phyloP scores from a whole-genome alignment of 2,113 vertebrate genomes.

The Aptenodytes forsteri region DNA sequence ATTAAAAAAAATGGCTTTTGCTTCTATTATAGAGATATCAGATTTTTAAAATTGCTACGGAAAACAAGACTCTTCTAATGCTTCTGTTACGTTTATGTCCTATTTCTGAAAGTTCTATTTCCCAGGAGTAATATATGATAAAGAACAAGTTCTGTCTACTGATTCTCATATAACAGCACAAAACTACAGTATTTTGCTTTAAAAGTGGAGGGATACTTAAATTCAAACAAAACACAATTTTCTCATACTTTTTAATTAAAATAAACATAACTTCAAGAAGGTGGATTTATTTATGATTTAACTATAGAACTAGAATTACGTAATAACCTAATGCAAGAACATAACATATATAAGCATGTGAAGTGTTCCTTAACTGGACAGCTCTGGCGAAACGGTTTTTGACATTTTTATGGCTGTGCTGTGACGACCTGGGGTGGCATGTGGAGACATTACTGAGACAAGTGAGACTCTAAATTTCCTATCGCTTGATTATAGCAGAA shows the following conservation, averaged over 20 bases:
- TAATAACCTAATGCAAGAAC: not conserved
- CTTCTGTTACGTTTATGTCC: not conserved
- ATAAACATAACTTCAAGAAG: not conserved
- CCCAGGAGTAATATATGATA: not conserved
- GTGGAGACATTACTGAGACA: not conserved
- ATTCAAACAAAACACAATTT: not conserved
- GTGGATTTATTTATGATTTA: not conserved
- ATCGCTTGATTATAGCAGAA: not conserved
- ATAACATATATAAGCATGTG: rapidly evolving
- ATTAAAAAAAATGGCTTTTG: not conserved
- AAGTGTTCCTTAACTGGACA: rapidly evolving
- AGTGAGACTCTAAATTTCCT: not conserved
- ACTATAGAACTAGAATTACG: not conserved
- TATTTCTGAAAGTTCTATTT: not conserved
- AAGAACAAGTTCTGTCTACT: not conserved
- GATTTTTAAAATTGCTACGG: not conserved
- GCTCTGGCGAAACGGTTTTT: not conserved
- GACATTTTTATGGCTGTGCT: not conserved
- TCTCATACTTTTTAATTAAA: not conserved
- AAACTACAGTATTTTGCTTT: not conserved
- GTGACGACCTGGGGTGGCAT: not conserved
- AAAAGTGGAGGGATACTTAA: not conserved
- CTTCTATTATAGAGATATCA: not conserved
- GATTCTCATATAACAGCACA: not conserved
- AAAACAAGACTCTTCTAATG: not conserved